These are phyloP conservation scores for Meteorus sp. DNA, from an alignment of 1,140 invertebrate species.

Conservation along the genomic window DNA sequence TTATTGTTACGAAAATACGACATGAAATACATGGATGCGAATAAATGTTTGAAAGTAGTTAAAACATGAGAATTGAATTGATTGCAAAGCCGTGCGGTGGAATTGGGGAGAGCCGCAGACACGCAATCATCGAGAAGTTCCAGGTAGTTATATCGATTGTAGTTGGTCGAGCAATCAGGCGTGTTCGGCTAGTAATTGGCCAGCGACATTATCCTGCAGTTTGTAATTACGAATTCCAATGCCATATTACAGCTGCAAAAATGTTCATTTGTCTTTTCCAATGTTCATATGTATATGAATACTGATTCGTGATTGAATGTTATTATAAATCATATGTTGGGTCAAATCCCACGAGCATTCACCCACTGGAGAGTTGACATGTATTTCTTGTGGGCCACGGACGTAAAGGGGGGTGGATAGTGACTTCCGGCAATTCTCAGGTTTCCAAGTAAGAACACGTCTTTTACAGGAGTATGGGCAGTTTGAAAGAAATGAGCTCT, in stretches of 20 bases:
- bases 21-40: too few species aligned
- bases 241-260: not conserved
- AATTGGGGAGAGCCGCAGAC: conserved; percentile 7
- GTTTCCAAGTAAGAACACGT: conserved; percentile 15
- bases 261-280: too few species aligned
- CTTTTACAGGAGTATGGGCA: not conserved
- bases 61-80: not conserved
- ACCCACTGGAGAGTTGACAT: too few species aligned
- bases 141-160: conserved; percentile 7
- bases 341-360: too few species aligned
- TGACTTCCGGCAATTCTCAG: not conserved
- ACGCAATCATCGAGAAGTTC: conserved; percentile 5
- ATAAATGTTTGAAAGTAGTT: not conserved
- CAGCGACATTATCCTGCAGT: conserved; percentile 1
- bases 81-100: conserved; percentile 6
- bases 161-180: conserved; percentile 6
- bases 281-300: too few species aligned
- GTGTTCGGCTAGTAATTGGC: conserved; percentile 6
- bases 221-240: conserved; percentile 15
- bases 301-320: too few species aligned
- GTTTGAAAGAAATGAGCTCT: conserved; percentile 15
- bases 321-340: too few species aligned
- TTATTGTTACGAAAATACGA: too few species aligned
- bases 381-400: too few species aligned
- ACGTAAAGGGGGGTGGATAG: too few species aligned